A percentile compares a stretch with the other conserved stretches of the same genome.
phyloP scores from a whole-genome alignment of 1,140 invertebrate genomes.

The Leptoteleia sp. region DNA sequence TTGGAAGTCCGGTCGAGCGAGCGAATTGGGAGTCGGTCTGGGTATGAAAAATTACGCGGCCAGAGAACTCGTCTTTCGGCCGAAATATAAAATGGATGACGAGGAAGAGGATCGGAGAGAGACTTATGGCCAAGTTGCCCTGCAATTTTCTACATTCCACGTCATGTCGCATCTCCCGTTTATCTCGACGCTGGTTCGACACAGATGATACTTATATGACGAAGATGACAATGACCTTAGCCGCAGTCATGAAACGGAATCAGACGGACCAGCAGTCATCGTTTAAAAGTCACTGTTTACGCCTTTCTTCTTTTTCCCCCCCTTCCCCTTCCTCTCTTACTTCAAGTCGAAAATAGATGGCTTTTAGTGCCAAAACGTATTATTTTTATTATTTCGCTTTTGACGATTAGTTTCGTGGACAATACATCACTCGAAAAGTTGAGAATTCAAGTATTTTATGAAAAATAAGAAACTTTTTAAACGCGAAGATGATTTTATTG shows the following conservation, averaged over 20 bases:
- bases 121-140: constrained; percentile 44
- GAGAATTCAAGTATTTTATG: too few relatives aligned
- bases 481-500: too few relatives aligned
- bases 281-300: constrained; percentile 2
- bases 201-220: constrained; percentile 42
- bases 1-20: constrained; percentile 11
- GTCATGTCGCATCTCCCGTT: constrained; percentile 4
- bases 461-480: too few relatives aligned
- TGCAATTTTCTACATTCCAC: constrained; percentile 16
- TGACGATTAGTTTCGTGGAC: too few relatives aligned
- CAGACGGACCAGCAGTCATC: constrained; percentile 11
- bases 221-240: constrained; percentile 55
- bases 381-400: too few relatives aligned
- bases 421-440: too few relatives aligned
- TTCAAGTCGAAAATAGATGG: too few relatives aligned
- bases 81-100: constrained; percentile 50
- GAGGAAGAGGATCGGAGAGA: constrained; percentile 30
- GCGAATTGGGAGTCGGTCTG: constrained; percentile 24
- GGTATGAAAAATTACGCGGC: constrained; percentile 34
- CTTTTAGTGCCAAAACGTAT: too few relatives aligned
- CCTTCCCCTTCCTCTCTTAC: too few relatives aligned
- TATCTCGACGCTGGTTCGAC: constrained; percentile 39
- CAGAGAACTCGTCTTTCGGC: constrained; percentile 32
- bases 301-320: too few relatives aligned
- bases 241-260: constrained; percentile 9